A percentile compares a stretch with the other conserved stretches of the same genome.
These are phyloP conservation scores for Cottus gobio DNA, from an alignment of 2,113 vertebrate species.

Conservation along the genomic window DNA sequence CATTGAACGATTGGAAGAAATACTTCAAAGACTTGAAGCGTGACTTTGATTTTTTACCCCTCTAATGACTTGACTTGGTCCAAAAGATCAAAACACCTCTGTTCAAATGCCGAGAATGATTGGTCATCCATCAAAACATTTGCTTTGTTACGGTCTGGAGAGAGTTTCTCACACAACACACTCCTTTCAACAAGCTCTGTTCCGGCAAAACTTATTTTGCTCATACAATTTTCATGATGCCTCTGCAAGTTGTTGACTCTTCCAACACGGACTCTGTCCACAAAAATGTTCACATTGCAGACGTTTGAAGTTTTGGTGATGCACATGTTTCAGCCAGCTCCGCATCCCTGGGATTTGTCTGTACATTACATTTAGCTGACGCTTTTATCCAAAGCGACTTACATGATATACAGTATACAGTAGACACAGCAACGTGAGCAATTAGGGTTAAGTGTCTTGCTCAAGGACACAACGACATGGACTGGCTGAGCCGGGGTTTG, in stretches of 20 bases:
- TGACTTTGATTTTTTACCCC: not conserved
- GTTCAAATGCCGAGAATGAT: not conserved
- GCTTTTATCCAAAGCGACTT: no score
- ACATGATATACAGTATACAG: no score
- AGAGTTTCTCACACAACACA: conserved; percentile 4
- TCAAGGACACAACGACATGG: no score
- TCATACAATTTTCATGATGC: not conserved
- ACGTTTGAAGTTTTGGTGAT: not conserved
- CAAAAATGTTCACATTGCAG: not conserved
- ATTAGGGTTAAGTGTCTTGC: no score
- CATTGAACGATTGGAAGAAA: not conserved
- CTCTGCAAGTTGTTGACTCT: not conserved
- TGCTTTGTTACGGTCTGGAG: not conserved
- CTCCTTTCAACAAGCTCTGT: not conserved
- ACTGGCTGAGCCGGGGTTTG: no score
- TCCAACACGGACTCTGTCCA: not conserved
- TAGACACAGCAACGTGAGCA: no score
- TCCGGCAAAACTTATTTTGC: not conserved
- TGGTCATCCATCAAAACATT: conserved; percentile 1
- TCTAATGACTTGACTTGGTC: not conserved
- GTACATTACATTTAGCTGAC: no score
- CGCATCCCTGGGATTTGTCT: not conserved
- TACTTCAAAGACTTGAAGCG: not conserved
- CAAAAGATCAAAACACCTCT: not conserved
- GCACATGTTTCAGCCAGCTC: not conserved